A percentile compares a stretch with the other conserved stretches of the same genome.
These are phyloP conservation scores for Rhea americana DNA, from an alignment of 2,113 vertebrate genomes.

Conservation along the genomic window DNA sequence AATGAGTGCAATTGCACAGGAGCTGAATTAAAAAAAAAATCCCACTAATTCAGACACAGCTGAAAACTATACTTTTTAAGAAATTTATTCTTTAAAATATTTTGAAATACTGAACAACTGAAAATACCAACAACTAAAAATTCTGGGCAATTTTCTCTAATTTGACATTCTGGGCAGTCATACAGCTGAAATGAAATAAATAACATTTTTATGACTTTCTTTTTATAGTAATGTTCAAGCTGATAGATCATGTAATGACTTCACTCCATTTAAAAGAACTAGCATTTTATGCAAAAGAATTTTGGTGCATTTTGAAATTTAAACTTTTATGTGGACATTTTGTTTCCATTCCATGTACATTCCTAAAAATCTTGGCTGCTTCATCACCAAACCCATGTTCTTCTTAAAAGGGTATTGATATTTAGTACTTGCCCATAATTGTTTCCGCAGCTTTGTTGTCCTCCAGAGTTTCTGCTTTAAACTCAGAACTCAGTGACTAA, in stretches of 20 bases:
- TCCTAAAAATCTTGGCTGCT: not conserved
- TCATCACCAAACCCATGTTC: not conserved
- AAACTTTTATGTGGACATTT: not conserved
- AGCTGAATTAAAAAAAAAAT: not conserved
- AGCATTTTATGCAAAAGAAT: not conserved
- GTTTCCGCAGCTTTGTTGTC: not conserved
- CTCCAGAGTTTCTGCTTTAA: not conserved
- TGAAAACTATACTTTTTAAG: not conserved
- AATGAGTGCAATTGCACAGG: not conserved
- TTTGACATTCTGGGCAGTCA: not conserved
- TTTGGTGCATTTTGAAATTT: not conserved
- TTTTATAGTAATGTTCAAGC: not conserved
- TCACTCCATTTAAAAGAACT: not conserved
- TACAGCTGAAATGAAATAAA: not conserved
- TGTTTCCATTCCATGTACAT: not conserved
- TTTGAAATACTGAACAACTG: not conserved
- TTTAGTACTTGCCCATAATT: not conserved
- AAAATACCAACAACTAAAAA: not conserved
- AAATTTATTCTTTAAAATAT: not conserved
- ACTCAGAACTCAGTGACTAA: accelerated
- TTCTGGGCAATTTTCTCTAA: not conserved
- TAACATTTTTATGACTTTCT: not conserved
- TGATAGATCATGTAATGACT: not conserved
- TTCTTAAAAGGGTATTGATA: not conserved
- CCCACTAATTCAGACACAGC: not conserved